Conservation (phyloP, 2,888 invertebrate genomes). For the Pollenia amentaria region DNA sequence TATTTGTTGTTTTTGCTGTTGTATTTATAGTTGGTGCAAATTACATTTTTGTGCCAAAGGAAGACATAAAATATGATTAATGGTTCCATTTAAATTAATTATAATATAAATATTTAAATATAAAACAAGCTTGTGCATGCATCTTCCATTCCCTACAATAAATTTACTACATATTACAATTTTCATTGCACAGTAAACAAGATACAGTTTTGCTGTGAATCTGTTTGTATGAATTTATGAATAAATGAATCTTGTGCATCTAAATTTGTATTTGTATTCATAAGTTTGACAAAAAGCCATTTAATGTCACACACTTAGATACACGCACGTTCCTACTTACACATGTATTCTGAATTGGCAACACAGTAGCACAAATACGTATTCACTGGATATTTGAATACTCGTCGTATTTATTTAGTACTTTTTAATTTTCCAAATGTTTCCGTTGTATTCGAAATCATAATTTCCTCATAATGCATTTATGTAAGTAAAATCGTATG, state of each 20-base stretch:
- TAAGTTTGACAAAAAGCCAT: constrained; percentile 49
- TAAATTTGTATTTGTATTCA: constrained; percentile 56
- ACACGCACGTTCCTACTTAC: not conserved
- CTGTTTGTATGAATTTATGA: constrained; percentile 37
- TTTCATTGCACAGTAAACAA: constrained; percentile 30
- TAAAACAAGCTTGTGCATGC: constrained; percentile 36
- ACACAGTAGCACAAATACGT: not conserved
- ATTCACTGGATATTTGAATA: too few relatives aligned
- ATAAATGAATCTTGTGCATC: constrained; percentile 52
- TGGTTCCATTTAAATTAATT: constrained; percentile 74
- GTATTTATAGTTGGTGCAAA: constrained; percentile 66
- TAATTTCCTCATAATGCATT: constrained; percentile 9
- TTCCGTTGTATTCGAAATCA: constrained; percentile 44
- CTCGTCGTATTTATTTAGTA: not conserved
- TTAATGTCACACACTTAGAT: constrained; percentile 38
- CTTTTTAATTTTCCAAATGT: constrained; percentile 45
- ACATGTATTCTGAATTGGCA: not conserved
- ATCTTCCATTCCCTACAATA: not conserved
- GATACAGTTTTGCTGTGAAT: constrained; percentile 22
- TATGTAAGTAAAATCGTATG: constrained; percentile 4
- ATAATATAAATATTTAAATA: constrained; percentile 73
- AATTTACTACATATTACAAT: not conserved
- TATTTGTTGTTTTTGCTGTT: constrained; percentile 16
- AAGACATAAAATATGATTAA: constrained; percentile 74
- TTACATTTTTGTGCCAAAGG: constrained; percentile 71